Evolutionary conservation across 2,888 invertebrate species (phyloP), one percentile per base, ranked within the genome.

Genomic region (Meiosimyza platycephala): DNA sequence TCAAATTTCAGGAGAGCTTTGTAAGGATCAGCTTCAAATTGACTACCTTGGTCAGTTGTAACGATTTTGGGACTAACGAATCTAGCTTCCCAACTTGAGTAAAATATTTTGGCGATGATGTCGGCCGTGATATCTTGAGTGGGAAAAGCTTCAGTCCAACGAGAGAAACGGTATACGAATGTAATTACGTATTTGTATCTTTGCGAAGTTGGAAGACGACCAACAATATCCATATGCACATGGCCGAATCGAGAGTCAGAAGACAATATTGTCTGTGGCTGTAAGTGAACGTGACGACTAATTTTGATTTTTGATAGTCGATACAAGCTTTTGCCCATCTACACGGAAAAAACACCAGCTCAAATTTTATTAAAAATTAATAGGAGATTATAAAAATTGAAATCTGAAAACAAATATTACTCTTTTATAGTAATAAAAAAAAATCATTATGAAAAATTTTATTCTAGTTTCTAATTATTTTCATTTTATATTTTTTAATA

Each of bases 21-120:
- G 33, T 74, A 75, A 22, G 75, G 62, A 12, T 73, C 63, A 6
- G 69, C 70, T 40, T 75, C 76, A 66, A 74, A 74, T 64, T 75
- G 74, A 16, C 71, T 64, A 18, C 73, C 73, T 62, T 75, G 70
- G 68, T 76, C 73, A 16, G 75, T 72, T 3, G 75, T 74, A 2
- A 76, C 12, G 13, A 50, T n/a, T 16, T n/a, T 66, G 9, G 74
- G 74, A n/a, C 63, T 68, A 52, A 75, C 74, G 22, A 71, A 75
- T n/a, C 71, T 59, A 15, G 68, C 63, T 59, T 75, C 28, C 75
- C 74, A 75, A 40, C 55, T 40, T 15, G 54, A 51, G 40, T 69
- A 66, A n/a, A 76, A 75, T 7, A 60, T 28, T n/a, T 54, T 69
- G 9, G 76, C 72, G 1, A 74, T 51, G 13, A 71, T 72, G 13